Evolutionary conservation across 1,140 invertebrate species (phyloP), one percentile per base, ranked within the genome.

Genomic region (Ooceraea biroi): DNA sequence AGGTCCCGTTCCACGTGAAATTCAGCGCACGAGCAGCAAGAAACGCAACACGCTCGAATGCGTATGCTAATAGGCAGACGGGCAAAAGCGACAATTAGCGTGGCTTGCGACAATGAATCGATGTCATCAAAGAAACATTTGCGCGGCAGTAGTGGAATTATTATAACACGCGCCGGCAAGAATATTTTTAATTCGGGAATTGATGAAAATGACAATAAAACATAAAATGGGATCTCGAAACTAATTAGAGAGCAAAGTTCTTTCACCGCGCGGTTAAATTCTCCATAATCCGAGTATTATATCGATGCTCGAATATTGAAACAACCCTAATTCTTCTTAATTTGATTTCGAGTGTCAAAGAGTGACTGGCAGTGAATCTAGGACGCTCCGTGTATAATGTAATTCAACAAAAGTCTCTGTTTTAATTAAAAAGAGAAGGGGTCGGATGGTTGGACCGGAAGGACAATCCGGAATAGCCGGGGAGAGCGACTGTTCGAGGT

Each of bases 41-140:
- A 80, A 80, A 69, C 50, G 50, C 25, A 22, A 71, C 76, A 80
- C 65, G 74, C 61, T 77, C 74, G 30, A 52, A 77, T 77, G 74
- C 74, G 74, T 77, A 77, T 77, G 74, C 76, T 69, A 80, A 80
- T 69, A 69, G 76, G 65, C 50, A 80, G 61, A 41, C 74, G 17
- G 76, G 65, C 65, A 80, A 80, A 69, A 80, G 65, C 50, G 76
- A 80, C 76, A 66, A 80, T 80, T 80, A 69, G 65, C 50, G 76
- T 71, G 50, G 41, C 11, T 80, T 17, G n/a, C 50, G 41, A 80
- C 76, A 69, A 80, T 58, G 76, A 69, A 65, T 50, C 65, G 25
- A 71, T 71, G 76, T 58, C 65, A 80, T 80, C 65, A 71, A 57
- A 57, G 65, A 58, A 80, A 80, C 76, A 80, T 71, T 80, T 80